Evolutionary conservation across 1,140 invertebrate species (phyloP), one percentile per base, ranked within the genome.

Genomic region (Spodoptera litura): DNA sequence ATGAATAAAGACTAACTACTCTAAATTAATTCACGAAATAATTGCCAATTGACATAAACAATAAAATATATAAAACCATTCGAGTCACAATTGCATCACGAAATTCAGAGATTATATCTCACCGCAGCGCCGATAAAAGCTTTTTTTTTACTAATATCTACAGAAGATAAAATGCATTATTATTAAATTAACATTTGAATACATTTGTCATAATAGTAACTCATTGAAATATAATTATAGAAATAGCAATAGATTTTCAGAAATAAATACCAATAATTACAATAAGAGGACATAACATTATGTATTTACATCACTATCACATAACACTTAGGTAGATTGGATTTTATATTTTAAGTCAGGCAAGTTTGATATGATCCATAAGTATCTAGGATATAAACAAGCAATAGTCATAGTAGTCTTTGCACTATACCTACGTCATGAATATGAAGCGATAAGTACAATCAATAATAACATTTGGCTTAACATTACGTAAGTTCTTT

Each of bases 301-400:
- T n/a, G n/a, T n/a, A 66, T 49, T 66, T 49, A 66, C 15, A 66
- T 66, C 49, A 64, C 38, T 20, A 64, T 64, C 38, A 66, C 49
- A 49, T 51, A 12, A 9, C 15, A 56, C 13, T 2, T 56, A 56
- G n/a, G 55, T 56, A 56, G 25, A 66, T 44, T 6, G 20, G 8
- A 25, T 66, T 66, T n/a, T 44, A 44, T 62, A 31, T 27, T 53
- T 62, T 3, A 55, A 27, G 13, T 51, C 72, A 77, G 74, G 74
- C 74, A 77, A 77, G 74, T 68, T 77, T 56, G 74, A 77, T 77
- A 77, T 77, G 74, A 77, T 11, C n/a, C 15, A 56, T 25, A 44
- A 25, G 15, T 38, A 64, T 75, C 49, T 75, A 38, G 38, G 38
- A 61, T 15, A 59, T 59, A 59, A 73, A 73, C 31, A 35, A 35